phyloP scores from a whole-genome alignment of 2,113 vertebrate species.

The Sprattus sprattus region DNA sequence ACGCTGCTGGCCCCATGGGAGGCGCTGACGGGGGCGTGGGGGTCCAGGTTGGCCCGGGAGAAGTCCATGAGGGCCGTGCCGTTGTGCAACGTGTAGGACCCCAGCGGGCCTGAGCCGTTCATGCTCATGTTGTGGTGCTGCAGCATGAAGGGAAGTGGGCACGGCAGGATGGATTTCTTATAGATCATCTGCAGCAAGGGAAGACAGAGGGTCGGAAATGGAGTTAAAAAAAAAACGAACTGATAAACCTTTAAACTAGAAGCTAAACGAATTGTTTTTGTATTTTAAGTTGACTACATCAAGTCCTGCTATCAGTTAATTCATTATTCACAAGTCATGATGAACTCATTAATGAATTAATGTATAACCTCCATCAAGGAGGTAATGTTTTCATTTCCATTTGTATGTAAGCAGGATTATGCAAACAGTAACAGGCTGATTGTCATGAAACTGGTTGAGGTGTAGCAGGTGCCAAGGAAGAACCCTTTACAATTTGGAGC shows the following conservation, averaged over 20 bases:
- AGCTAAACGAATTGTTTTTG: neutral
- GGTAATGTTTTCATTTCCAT: too few species aligned
- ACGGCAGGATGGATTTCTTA: conserved; percentile 92
- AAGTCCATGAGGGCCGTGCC: conserved; percentile 79
- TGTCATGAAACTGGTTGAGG: too few species aligned
- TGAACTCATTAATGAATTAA: too few species aligned
- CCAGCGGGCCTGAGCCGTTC: conserved; percentile 72
- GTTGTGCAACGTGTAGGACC: conserved; percentile 66
- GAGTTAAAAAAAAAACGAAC: neutral
- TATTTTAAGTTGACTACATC: too few species aligned
- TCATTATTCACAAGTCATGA: too few species aligned
- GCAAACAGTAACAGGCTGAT: too few species aligned
- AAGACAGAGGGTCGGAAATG: neutral
- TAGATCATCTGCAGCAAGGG: conserved; percentile 83
- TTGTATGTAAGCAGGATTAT: too few species aligned
- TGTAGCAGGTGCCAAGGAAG: too few species aligned
- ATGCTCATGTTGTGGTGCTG: conserved; percentile 75
- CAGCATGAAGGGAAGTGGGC: conserved; percentile 81
- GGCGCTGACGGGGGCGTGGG: conserved; percentile 50
- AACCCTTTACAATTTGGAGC: too few species aligned
- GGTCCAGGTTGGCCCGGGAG: conserved; percentile 64
- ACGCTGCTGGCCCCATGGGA: conserved; percentile 55
- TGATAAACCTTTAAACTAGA: neutral
- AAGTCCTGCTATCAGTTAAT: too few species aligned
- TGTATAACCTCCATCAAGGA: too few species aligned